Percentiles rank a stretch among this genome's conserved stretches.
phyloP scores from a whole-genome alignment of 1,140 invertebrate species.

The Agrilus planipennis region DNA sequence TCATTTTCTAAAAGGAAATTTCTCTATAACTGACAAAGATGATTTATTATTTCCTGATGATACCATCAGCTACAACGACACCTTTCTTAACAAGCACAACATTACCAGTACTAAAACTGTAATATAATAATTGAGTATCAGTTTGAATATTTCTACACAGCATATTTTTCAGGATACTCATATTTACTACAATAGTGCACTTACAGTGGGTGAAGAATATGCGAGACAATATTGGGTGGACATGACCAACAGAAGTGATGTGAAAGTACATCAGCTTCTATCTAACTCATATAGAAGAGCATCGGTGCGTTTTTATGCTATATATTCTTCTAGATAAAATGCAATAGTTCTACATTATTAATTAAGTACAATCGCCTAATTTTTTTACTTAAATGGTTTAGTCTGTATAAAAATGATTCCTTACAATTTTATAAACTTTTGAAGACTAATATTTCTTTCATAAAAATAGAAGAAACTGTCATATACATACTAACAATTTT shows the following conservation, averaged over 20 bases:
- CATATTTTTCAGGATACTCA: slow-evolving; percentile 49
- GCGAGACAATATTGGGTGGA: slow-evolving; percentile 61
- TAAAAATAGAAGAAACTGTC: neutral
- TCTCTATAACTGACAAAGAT: too few species aligned
- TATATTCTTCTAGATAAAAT: neutral
- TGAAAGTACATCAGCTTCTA: slow-evolving; percentile 56
- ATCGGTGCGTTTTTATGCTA: slow-evolving; percentile 50
- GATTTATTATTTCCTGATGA: slow-evolving; percentile 7
- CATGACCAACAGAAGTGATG: slow-evolving; percentile 40
- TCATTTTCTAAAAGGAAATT: too few species aligned
- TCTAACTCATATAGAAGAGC: slow-evolving; percentile 80
- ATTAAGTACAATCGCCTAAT: slow-evolving; percentile 1
- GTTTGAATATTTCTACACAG: neutral
- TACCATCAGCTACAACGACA: slow-evolving; percentile 5
- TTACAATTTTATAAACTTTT: neutral
- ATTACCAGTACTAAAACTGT: slow-evolving; percentile 6
- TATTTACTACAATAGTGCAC: slow-evolving; percentile 66
- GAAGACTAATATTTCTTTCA: neutral
- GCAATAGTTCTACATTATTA: slow-evolving; percentile 3
- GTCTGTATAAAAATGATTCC: neutral
- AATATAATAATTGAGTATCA: slow-evolving; percentile 1
- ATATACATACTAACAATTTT: neutral
- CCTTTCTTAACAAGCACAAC: slow-evolving; percentile 1
- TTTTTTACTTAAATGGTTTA: neutral
- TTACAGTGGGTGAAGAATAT: slow-evolving; percentile 43